Evolutionary conservation across 2,113 vertebrate genomes (phyloP).

Genomic region (Paramormyrops kingsleyae): DNA sequence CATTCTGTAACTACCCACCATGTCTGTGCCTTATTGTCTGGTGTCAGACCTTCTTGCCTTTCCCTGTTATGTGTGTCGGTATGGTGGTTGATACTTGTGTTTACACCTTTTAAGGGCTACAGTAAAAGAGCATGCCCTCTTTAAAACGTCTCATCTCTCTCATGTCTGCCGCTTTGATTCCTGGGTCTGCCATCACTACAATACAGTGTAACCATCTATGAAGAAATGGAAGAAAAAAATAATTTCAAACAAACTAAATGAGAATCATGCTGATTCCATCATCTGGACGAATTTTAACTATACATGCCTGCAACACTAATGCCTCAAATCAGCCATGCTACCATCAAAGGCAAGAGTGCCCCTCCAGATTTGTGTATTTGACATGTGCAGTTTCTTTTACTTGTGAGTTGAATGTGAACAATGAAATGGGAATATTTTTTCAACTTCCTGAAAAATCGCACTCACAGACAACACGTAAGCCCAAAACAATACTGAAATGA

Average conservation of each 20-base stretch:
- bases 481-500: no score
- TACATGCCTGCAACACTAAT: background rate
- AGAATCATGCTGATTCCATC: background rate
- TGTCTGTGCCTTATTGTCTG: background rate
- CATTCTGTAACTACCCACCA: no score
- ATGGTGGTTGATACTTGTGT: background rate
- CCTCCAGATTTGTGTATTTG: background rate
- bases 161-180: background rate
- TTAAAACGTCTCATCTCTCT: background rate
- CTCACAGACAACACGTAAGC: no score
- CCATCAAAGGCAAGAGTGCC: background rate
- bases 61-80: background rate
- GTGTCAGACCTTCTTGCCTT: background rate
- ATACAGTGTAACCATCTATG: background rate
- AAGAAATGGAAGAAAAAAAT: background rate
- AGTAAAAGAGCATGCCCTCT: background rate
- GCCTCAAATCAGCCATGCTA: background rate
- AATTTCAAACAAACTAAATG: background rate
- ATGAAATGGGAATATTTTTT: background rate
- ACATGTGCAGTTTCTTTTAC: background rate
- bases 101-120: background rate
- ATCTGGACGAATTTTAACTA: background rate
- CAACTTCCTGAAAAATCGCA: background rate
- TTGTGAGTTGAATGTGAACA: background rate
- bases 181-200: background rate